Percentiles rank a stretch among this genome's conserved stretches.
Evolutionary conservation across 2,888 invertebrate species (phyloP).

Genomic region (Erebia epiphron): DNA sequence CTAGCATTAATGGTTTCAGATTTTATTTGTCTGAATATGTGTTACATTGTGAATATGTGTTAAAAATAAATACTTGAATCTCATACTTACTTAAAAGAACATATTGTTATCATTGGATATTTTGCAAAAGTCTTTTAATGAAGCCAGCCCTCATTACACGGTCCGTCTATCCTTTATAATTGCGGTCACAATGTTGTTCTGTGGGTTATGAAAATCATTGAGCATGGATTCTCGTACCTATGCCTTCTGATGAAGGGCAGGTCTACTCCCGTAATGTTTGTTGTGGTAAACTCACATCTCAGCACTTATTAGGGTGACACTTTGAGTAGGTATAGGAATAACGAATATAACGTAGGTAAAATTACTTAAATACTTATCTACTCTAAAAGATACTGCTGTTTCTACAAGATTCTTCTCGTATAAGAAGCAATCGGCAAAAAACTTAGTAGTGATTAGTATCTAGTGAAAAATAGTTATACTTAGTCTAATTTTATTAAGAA

Average conservation of each 20-base stretch:
- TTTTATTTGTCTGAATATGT: too few relatives aligned
- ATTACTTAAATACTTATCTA: too few relatives aligned
- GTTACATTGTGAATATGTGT: too few relatives aligned
- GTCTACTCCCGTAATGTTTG: neutral
- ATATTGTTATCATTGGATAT: slow-evolving; percentile 15
- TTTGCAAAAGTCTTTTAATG: slow-evolving; percentile 29
- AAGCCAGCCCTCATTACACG: slow-evolving; percentile 32
- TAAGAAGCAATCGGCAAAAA: too few relatives aligned
- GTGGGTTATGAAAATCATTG: slow-evolving; percentile 20
- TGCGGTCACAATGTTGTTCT: slow-evolving; percentile 23
- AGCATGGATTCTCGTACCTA: neutral
- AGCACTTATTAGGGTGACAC: neutral
- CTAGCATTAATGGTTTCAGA: too few relatives aligned
- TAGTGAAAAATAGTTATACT: too few relatives aligned
- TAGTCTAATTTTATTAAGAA: too few relatives aligned
- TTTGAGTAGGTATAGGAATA: too few relatives aligned
- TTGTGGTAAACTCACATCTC: neutral
- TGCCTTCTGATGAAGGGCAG: neutral
- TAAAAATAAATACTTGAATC: neutral
- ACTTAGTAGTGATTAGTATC: too few relatives aligned
- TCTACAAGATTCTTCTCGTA: too few relatives aligned
- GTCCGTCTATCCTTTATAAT: slow-evolving; percentile 31
- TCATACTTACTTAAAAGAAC: neutral
- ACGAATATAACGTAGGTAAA: too few relatives aligned
- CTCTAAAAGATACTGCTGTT: too few relatives aligned